Evolutionary conservation across 2,888 invertebrate genomes (phyloP), one percentile per base, ranked within the genome.

Genomic region (Cylloceria caligata): DNA sequence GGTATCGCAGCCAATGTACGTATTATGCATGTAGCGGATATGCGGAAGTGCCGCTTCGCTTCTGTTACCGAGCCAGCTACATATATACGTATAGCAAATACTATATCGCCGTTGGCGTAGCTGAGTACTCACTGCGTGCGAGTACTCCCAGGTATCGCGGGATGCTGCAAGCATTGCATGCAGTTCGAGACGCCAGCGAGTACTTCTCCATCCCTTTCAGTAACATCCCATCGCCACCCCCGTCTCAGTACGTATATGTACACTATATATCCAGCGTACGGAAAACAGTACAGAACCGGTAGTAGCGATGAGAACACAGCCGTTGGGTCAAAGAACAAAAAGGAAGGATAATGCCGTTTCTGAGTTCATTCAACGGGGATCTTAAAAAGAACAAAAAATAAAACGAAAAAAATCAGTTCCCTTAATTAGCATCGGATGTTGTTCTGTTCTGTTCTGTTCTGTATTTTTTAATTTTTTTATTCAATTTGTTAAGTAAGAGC

Each of bases 391-490:
- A 42, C 16, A 36, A 69, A 69, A 55, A 55, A 67, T 57, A n/a
- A n/a, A n/a, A n/a, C n/a, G n/a, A 57, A 24, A 36, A 69, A 60
- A 72, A 69, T 73, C 19, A 27, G 24, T 24, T 57, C 30, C 57
- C 57, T 75, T 80, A 80, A 80, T 80, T 80, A 75, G 80, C 71
- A 57, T 64, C 65, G 27, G 55, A 55, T 52, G 74, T 74, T 65
- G 64, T 65, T 64, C n/a, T n/a, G n/a, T n/a, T n/a, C n/a, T n/a
- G n/a, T n/a, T n/a, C n/a, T n/a, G n/a, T n/a, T n/a, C n/a, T n/a
- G n/a, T 6, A 1, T n/a, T 30, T 11, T 27, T 60, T 57, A n/a
- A n/a, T 62, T 11, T 30, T 57, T 45, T 74, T 45, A 24, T 69
- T 36, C 19, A 60, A 60, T 4, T n/a, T n/a, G n/a, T n/a, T 62